phyloP scores from a whole-genome alignment of 2,888 invertebrate species.

The Spodoptera picta region DNA sequence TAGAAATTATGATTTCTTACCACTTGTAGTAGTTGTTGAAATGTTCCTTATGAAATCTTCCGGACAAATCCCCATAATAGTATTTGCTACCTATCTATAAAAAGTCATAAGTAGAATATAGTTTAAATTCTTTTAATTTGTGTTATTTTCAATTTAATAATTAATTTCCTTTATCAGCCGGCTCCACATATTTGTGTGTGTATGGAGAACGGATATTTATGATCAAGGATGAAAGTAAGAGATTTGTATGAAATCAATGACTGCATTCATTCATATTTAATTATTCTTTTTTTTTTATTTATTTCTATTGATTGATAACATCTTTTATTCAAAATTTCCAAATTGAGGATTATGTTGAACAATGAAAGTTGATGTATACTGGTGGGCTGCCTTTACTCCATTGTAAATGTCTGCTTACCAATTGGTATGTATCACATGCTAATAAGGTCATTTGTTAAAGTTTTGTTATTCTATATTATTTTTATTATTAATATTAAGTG shows the following conservation, averaged over 20 bases:
- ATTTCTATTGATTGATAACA: slow-evolving; percentile 4
- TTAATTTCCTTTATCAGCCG: slow-evolving; percentile 74
- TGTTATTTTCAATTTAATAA: slow-evolving; percentile 53
- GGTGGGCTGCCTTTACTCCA: slow-evolving; percentile 31
- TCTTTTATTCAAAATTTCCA: not conserved
- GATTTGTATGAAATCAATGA: slow-evolving; percentile 51
- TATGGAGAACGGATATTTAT: slow-evolving; percentile 67
- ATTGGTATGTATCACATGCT: slow-evolving; percentile 21
- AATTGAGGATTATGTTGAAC: slow-evolving; percentile 13
- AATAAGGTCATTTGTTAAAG: slow-evolving; percentile 5
- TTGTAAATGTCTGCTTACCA: slow-evolving; percentile 27
- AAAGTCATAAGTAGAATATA: slow-evolving; percentile 24
- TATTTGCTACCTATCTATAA: slow-evolving; percentile 5
- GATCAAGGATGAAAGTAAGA: slow-evolving; percentile 50
- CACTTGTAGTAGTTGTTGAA: too few species aligned
- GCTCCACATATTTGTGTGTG: slow-evolving; percentile 80
- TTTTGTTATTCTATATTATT: slow-evolving; percentile 7
- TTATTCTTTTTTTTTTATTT: slow-evolving; percentile 6
- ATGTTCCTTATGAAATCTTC: slow-evolving; percentile 18
- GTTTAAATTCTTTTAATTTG: slow-evolving; percentile 21
- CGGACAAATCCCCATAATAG: slow-evolving; percentile 19
- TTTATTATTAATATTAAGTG: slow-evolving; percentile 15
- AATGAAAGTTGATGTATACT: slow-evolving; percentile 38
- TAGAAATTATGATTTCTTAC: too few species aligned
- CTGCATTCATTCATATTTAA: slow-evolving; percentile 33